A percentile compares a stretch with the other conserved stretches of the same genome.
These are phyloP conservation scores for Chaenocephalus aceratus DNA, from an alignment of 2,113 vertebrate genomes.

Conservation along the genomic window DNA sequence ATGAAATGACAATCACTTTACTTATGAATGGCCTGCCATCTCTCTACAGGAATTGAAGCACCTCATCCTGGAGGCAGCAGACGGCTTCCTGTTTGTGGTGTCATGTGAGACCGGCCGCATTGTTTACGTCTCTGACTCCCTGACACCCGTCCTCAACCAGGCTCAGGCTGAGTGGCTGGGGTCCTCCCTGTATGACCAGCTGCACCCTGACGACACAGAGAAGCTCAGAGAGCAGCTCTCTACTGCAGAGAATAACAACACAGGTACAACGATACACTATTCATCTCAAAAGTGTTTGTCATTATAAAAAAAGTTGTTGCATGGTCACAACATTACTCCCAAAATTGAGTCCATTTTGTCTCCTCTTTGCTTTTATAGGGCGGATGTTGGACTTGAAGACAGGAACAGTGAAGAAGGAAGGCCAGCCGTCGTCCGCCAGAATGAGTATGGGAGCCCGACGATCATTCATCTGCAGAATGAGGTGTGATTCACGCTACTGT, in stretches of 20 bases:
- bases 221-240: conserved; percentile 97
- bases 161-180: conserved; percentile 94
- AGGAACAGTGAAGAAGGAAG: conserved; percentile 97
- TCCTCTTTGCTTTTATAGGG: conserved; percentile 77
- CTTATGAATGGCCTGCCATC: background rate
- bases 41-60: conserved; percentile 93
- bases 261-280: conserved; percentile 78
- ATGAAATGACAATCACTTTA: background rate
- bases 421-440: conserved; percentile 93
- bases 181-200: conserved; percentile 94
- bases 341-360: background rate
- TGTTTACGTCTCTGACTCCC: conserved; percentile 94
- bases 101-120: conserved; percentile 95
- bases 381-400: conserved; percentile 97
- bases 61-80: conserved; percentile 95
- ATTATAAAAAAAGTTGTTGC: background rate
- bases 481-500: conserved; percentile 77
- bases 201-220: conserved; percentile 95
- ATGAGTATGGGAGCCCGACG: conserved; percentile 97
- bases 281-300: background rate
- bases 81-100: conserved; percentile 97
- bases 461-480: conserved; percentile 99
- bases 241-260: conserved; percentile 91
- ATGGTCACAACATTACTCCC: background rate
- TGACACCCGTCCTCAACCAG: conserved; percentile 96